A percentile compares a stretch with the other conserved stretches of the same genome.
These are phyloP conservation scores for Euura saliciscinereae DNA, from an alignment of 1,140 invertebrate species.

Conservation along the genomic window DNA sequence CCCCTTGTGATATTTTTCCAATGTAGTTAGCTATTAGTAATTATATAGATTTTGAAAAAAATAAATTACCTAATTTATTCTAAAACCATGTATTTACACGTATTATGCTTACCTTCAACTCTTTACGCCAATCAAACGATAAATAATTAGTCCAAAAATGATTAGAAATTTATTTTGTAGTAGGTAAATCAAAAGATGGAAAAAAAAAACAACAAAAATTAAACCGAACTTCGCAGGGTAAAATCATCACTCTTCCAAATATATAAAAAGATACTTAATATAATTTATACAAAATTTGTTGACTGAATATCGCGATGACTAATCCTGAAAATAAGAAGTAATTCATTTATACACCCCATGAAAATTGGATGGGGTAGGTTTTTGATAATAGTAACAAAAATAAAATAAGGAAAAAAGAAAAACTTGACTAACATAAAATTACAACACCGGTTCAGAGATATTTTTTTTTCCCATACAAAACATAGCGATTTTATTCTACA, in stretches of 20 bases:
- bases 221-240: not conserved
- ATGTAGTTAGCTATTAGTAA: not conserved
- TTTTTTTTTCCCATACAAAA: conserved; percentile 55
- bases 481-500: conserved; percentile 62
- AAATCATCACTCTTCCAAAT: not conserved
- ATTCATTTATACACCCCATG: no score
- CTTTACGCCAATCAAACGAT: not conserved
- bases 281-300: no score
- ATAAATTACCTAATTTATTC: not conserved
- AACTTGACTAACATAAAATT: conserved; percentile 11
- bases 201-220: no score
- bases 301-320: no score
- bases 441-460: conserved; percentile 28
- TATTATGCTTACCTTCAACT: not conserved
- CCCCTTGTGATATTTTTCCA: not conserved
- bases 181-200: no score
- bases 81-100: not conserved
- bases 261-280: no score
- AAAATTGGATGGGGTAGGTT: no score
- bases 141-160: no score
- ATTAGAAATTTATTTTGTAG: no score
- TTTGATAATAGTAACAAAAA: no score
- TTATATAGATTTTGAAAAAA: not conserved
- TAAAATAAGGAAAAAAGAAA: not conserved
- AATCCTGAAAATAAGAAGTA: no score